Evolutionary conservation across 2,113 vertebrate species (phyloP).

Genomic region (Cyphomyrus discorhynchus): DNA sequence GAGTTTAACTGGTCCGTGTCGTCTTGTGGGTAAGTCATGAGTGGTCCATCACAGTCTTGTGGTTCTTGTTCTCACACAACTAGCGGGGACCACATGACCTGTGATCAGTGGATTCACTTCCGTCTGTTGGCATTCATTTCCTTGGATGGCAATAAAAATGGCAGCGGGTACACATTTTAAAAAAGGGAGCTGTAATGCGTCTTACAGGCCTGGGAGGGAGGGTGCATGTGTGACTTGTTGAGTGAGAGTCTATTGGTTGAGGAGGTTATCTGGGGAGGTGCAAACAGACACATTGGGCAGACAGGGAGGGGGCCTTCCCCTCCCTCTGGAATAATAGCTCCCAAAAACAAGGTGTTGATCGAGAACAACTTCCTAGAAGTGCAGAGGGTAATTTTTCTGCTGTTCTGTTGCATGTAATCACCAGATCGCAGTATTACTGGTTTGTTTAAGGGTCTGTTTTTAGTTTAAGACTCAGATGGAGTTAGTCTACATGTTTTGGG

Average conservation of each 20-base stretch:
- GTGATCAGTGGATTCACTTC: not conserved
- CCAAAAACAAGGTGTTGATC: constrained; percentile 13
- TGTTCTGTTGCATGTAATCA: not conserved
- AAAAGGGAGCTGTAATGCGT: not conserved
- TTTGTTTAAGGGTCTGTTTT: not conserved
- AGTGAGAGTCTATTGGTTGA: not conserved
- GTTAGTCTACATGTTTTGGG: not conserved
- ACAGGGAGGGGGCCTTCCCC: constrained; percentile 10
- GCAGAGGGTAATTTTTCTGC: not conserved
- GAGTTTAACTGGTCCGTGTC: not conserved
- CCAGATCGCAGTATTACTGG: not conserved
- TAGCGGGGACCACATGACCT: not conserved
- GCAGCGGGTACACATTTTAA: not conserved
- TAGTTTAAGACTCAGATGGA: not conserved
- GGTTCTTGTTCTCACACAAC: not conserved
- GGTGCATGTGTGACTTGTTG: not conserved
- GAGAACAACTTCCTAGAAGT: not conserved
- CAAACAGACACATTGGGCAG: constrained; percentile 26
- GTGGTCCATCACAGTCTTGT: not conserved
- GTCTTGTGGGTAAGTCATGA: not conserved
- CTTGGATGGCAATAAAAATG: not conserved
- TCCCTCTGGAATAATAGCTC: constrained; percentile 18
- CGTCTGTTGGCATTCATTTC: not conserved
- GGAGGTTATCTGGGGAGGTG: constrained; percentile 34
- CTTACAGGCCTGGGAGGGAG: not conserved